A percentile compares a stretch with the other conserved stretches of the same genome.
Evolutionary conservation across 2,888 invertebrate genomes (phyloP).

Genomic region (Meliscaeva auricollis): DNA sequence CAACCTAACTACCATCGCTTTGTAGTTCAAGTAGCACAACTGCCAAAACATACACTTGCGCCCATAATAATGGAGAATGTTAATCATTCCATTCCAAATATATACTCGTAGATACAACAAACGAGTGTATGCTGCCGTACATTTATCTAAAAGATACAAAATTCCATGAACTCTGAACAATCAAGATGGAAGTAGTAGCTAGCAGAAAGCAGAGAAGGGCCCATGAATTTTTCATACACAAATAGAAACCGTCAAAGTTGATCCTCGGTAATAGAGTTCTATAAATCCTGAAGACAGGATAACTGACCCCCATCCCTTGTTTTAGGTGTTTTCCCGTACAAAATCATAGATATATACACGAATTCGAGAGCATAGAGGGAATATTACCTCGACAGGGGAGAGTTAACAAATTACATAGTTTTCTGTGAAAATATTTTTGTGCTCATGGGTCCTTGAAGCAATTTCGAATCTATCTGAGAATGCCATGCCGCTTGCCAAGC

Average conservation of each 20-base stretch:
- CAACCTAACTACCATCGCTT: constrained; percentile 27
- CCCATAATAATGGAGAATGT: constrained; percentile 55
- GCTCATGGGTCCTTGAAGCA: constrained; percentile 44
- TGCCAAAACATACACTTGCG: constrained; percentile 40
- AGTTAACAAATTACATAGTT: constrained; percentile 68
- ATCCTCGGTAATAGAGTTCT: constrained; percentile 67
- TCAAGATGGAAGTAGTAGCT: background rate
- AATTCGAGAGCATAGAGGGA: background rate
- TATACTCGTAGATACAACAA: background rate
- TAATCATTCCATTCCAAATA: constrained; percentile 59
- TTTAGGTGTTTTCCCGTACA: background rate
- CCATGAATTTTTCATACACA: constrained; percentile 71
- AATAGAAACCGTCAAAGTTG: constrained; percentile 65
- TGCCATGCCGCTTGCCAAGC: background rate
- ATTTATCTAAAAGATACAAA: constrained; percentile 15
- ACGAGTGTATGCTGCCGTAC: too few relatives aligned
- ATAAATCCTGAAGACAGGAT: constrained; percentile 62
- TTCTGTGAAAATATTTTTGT: constrained; percentile 46
- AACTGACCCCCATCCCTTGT: constrained; percentile 35
- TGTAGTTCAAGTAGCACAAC: constrained; percentile 57
- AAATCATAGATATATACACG: background rate
- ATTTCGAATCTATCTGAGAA: background rate
- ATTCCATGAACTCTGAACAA: constrained; percentile 23
- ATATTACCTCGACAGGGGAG: constrained; percentile 38
- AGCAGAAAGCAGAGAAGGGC: background rate